These are phyloP conservation scores for Pluvianellus socialis DNA, from an alignment of 2,113 vertebrate species.

Conservation along the genomic window DNA sequence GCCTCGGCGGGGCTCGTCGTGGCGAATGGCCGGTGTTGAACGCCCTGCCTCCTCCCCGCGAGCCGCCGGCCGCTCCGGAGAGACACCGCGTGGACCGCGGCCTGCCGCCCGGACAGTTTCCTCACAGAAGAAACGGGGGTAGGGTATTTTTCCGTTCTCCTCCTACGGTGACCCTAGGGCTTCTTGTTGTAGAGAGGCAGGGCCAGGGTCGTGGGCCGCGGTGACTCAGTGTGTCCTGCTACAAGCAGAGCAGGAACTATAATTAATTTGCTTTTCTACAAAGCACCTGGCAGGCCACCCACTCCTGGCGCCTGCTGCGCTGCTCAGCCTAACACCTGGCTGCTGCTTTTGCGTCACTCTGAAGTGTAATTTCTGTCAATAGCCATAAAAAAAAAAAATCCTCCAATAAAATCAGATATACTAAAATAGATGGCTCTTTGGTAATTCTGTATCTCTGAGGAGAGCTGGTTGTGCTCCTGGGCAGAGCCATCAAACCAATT, in stretches of 20 bases:
- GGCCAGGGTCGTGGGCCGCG: neutral
- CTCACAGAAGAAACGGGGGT: fast-evolving
- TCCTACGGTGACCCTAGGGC: fast-evolving
- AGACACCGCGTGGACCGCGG: too few relatives aligned
- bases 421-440: neutral
- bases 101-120: neutral
- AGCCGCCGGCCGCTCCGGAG: neutral
- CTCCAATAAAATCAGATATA: neutral
- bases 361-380: neutral
- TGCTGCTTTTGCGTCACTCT: neutral
- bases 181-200: fast-evolving
- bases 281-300: neutral
- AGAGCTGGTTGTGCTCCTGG: neutral
- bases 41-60: neutral
- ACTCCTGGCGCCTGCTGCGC: neutral
- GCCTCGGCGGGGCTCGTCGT: too few relatives aligned
- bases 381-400: neutral
- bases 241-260: neutral
- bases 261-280: neutral
- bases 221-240: fast-evolving
- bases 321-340: neutral
- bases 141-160: fast-evolving
- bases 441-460: neutral
- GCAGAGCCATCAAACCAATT: neutral
- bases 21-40: fast-evolving